Percentiles rank a stretch among this genome's conserved stretches.
These are phyloP conservation scores for Agrotis ipsilon DNA, from an alignment of 2,888 invertebrate species.

Conservation along the genomic window DNA sequence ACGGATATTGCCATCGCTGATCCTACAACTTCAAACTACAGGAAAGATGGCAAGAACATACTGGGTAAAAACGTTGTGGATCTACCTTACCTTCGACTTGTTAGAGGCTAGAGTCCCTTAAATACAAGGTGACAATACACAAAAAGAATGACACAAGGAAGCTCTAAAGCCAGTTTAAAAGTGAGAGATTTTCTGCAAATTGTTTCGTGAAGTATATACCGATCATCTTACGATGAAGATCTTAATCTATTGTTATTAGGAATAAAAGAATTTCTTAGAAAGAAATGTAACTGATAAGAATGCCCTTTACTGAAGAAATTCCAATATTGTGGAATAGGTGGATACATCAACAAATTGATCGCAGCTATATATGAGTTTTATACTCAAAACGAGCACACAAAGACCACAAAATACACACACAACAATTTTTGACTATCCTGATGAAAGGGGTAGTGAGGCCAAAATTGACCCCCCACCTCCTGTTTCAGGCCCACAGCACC, in stretches of 20 bases:
- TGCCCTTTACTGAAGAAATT: not conserved
- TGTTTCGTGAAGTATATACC: no score
- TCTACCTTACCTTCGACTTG: no score
- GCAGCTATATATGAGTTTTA: not conserved
- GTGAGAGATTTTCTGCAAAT: not conserved
- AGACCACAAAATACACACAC: not conserved
- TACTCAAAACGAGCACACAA: not conserved
- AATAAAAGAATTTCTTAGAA: not conserved
- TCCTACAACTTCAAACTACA: no score
- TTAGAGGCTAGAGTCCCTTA: no score
- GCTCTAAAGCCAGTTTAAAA: not conserved
- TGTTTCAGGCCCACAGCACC: constrained; percentile 22
- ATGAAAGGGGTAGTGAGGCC: constrained; percentile 8
- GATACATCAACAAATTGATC: not conserved
- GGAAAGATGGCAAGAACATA: no score
- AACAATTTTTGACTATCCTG: not conserved
- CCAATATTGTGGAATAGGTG: not conserved
- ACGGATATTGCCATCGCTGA: no score
- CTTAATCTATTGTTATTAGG: no score
- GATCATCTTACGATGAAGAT: no score
- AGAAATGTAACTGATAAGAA: not conserved
- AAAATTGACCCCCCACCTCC: constrained; percentile 1
- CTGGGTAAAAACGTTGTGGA: no score
- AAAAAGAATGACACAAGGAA: not conserved
- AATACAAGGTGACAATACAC: not conserved